Evolutionary conservation across 2,888 invertebrate species (phyloP), one percentile per base, ranked within the genome.

Genomic region (Eupithecia inturbata): DNA sequence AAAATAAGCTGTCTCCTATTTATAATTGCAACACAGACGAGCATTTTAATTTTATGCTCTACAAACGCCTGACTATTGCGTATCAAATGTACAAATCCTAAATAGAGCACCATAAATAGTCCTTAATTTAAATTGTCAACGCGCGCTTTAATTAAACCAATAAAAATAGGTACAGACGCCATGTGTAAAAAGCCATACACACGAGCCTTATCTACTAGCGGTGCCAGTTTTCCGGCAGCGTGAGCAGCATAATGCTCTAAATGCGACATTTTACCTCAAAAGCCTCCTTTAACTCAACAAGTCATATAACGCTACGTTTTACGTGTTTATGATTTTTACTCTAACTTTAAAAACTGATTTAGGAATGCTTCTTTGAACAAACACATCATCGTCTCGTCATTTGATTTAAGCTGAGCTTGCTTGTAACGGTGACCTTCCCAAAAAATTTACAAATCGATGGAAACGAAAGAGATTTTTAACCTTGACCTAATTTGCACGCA

Each of bases 401-500:
- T 64, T 39, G 39, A 64, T 64, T 36, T 22, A 39, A 36, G 64
- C 64, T 64, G 5, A 36, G 31, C 22, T 10, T 26, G 28, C 9
- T 19, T 60, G 64, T 62, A 74, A 72, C 73, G 62, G 69, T 72
- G 68, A 76, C 74, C 76, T 78, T 73, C 71, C 73, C 72, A n/a
- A 71, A 79, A 78, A 76, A 72, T 69, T 74, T 75, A 74, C 77
- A 67, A 74, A 74, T 70, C 72, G 70, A 69, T 75, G 67, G 70
- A 78, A 72, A 57, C 45, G 67, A 70, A 77, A 74, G 66, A 73
- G 68, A 72, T 68, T n/a, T 67, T 76, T 68, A 66, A 80, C 81
- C 80, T 81, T 84, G 82, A 78, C 80, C 79, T 74, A 78, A 81
- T 81, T 82, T 78, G 53, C 70, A 62, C 70, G 76, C 74, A 67